Base-by-base conservation (phyloP, 2,888 invertebrate genomes). In the Trissolcus brochymenae region DNA sequence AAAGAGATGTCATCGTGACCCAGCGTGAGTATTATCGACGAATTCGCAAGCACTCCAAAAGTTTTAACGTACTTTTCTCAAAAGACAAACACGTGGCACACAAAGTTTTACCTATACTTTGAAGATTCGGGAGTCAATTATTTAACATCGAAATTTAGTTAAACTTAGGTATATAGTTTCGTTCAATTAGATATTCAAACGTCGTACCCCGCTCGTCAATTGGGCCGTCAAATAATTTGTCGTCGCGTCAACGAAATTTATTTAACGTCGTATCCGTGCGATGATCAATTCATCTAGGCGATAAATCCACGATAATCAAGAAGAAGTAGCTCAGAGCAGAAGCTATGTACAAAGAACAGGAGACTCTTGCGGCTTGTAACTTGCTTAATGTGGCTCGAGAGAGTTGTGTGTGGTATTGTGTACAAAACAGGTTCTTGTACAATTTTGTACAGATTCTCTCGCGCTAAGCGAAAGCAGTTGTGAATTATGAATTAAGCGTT, bases 361-460 rank as follows among this genome's bases (percentile, higher is more conserved):
- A 70, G 60, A 66, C 66, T 56, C 62, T 62, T 62, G 70, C 56
- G 50, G 70, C 54, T 50, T 70, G 61, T 40, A 70, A 70, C 70
- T 70, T 62, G 51, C 51, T 62, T 62, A 70, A 70, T 70, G 61
- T 56, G 56, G 25, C 70, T 70, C 70, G 17, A 62, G 70, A 40
- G 70, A 70, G 43, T 70, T 70, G 61, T 70, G 56, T 70, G 51
- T n/a, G n/a, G n/a, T 43, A 70, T 70, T 70, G 61, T 70, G 62
- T 51, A 70, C 61, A 56, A 62, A 70, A 70, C 55, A 62, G 62
- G 61, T 70, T 62, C 62, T 62, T 68, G 25, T 62, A 70, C 62
- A 62, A 70, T 70, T 61, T 49, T 50, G 40, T 61, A 61, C 41
- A 55, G 29, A 68, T 68, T 68, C 53, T 14, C n/a, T 51, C n/a